Percentiles rank a stretch among this genome's conserved stretches.
Conservation (phyloP, 2,797 vertebrate genomes). For the Gallinago stenura region DNA sequence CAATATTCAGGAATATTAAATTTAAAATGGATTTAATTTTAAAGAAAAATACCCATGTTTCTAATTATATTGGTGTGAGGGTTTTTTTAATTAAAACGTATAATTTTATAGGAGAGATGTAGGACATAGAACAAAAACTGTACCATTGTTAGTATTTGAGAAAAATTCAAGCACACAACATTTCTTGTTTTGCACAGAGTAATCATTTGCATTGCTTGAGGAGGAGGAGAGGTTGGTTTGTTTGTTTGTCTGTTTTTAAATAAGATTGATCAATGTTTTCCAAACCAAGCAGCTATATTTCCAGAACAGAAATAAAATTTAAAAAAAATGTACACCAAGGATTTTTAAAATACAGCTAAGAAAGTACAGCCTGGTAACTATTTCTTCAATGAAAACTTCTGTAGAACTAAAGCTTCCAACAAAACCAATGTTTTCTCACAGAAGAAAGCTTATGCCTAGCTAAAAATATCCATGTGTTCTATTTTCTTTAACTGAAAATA, state of each 20-base stretch:
- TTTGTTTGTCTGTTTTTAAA: slow-evolving; percentile 51
- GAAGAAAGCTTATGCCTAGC: background rate
- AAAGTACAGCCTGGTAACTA: background rate
- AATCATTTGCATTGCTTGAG: slow-evolving; percentile 72
- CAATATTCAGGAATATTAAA: background rate
- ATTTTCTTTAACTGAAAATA: slow-evolving; percentile 50
- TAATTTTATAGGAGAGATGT: background rate
- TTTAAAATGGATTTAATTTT: background rate
- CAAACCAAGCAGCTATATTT: slow-evolving; percentile 17
- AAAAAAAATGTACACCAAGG: background rate
- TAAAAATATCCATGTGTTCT: slow-evolving; percentile 18
- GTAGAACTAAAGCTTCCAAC: background rate
- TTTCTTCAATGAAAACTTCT: background rate
- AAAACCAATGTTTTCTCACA: slow-evolving; percentile 5
- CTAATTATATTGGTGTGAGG: background rate
- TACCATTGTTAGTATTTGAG: slow-evolving; percentile 49
- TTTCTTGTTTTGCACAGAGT: slow-evolving; percentile 76
- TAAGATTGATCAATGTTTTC: slow-evolving; percentile 43
- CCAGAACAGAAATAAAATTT: background rate
- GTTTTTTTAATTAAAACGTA: background rate
- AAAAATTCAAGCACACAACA: slow-evolving; percentile 77
- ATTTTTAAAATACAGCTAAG: background rate
- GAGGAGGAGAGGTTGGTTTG: background rate
- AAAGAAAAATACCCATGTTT: background rate
- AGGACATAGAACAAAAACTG: background rate